Evolutionary conservation across 2,888 invertebrate species (phyloP).

Genomic region (Caenorhabditis imperialis): DNA sequence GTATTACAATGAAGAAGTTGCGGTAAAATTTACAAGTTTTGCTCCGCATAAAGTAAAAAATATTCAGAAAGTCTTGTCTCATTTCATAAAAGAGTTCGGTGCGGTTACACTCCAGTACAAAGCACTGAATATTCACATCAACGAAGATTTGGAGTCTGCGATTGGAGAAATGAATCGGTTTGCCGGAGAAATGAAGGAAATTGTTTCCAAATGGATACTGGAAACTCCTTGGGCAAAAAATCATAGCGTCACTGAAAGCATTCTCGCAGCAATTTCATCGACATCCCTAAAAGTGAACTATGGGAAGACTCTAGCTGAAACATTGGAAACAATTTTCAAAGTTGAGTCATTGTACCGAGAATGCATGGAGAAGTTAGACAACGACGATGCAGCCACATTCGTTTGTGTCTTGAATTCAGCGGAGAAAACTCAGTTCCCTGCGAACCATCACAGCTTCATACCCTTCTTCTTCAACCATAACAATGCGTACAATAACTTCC

Average conservation of each 20-base stretch:
- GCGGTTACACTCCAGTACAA: no score
- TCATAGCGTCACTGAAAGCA: background rate
- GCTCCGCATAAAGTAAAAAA: no score
- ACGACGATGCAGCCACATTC: background rate
- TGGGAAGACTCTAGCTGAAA: background rate
- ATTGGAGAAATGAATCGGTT: background rate
- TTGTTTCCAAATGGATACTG: background rate
- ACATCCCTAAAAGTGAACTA: background rate
- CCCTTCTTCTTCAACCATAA: no score
- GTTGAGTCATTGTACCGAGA: background rate
- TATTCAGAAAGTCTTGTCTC: no score
- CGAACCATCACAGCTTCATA: no score
- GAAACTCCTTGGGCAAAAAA: conserved; percentile 4
- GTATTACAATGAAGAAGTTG: no score
- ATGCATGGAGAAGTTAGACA: background rate
- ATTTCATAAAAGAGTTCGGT: no score
- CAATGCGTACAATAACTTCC: background rate
- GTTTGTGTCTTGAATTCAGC: background rate
- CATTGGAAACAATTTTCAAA: background rate
- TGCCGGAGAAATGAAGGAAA: background rate
- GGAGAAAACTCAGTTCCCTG: no score
- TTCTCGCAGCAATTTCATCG: background rate
- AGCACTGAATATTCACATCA: background rate
- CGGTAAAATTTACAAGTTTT: no score
- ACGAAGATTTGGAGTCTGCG: background rate